These are phyloP conservation scores for Hypsibius dujardini DNA, from an alignment of 1,140 invertebrate genomes.

Conservation along the genomic window DNA sequence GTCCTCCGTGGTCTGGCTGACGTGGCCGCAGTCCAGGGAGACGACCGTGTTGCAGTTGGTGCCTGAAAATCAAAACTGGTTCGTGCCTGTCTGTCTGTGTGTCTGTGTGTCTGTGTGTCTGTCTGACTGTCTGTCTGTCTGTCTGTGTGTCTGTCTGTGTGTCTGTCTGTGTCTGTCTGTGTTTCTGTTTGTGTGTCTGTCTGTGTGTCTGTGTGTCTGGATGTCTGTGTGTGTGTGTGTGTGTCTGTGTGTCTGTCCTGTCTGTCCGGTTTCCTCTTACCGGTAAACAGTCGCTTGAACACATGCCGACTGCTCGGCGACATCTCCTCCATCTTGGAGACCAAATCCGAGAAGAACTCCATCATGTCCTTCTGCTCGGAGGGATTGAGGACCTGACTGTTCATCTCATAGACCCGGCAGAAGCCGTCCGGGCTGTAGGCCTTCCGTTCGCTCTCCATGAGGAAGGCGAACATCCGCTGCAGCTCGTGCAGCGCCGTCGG, in stretches of 20 bases:
- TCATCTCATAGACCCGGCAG: slow-evolving; percentile 90
- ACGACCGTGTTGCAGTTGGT: slow-evolving; percentile 84
- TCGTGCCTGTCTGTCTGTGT: too few relatives aligned
- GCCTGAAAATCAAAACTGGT: slow-evolving; percentile 34
- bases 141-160: too few relatives aligned
- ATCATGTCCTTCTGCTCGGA: slow-evolving; percentile 96
- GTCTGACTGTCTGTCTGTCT: too few relatives aligned
- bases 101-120: too few relatives aligned
- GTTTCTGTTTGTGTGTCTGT: too few relatives aligned
- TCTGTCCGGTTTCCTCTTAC: too few relatives aligned
- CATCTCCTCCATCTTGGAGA: slow-evolving; percentile 89
- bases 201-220: too few relatives aligned
- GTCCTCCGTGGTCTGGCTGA: slow-evolving; percentile 77
- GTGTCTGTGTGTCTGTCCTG: too few relatives aligned
- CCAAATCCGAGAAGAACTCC: slow-evolving; percentile 88
- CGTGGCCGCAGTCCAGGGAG: slow-evolving; percentile 77
- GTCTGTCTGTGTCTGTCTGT: too few relatives aligned
- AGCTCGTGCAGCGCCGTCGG: slow-evolving; percentile 57
- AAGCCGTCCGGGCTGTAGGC: slow-evolving; percentile 84
- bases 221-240: too few relatives aligned
- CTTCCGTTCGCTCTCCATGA: slow-evolving; percentile 78
- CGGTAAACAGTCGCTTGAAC: slow-evolving; percentile 72
- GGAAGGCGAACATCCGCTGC: slow-evolving; percentile 84
- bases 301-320: slow-evolving; percentile 68
- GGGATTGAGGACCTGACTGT: slow-evolving; percentile 80